phyloP scores from a whole-genome alignment of 1,140 invertebrate genomes.

The Delia radicum region DNA sequence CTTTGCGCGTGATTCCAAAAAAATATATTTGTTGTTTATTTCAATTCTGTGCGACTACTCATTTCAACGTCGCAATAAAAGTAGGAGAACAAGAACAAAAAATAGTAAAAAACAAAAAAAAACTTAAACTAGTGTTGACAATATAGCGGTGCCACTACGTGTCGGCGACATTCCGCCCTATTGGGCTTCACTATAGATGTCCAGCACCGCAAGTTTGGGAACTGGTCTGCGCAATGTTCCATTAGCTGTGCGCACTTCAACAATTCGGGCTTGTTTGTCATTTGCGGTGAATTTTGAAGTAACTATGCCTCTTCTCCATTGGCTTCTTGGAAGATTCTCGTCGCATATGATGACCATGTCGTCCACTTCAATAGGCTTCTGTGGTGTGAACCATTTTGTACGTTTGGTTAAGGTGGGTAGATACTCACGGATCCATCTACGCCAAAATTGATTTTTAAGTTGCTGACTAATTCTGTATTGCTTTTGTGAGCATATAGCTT shows the following conservation, averaged over 20 bases:
- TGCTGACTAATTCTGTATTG: no score
- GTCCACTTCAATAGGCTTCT: background rate
- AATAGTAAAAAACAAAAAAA: no score
- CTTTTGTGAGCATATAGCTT: no score
- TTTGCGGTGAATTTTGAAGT: background rate
- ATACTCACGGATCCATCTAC: conserved; percentile 27
- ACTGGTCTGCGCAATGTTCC: background rate
- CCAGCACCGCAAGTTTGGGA: background rate
- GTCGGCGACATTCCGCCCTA: no score
- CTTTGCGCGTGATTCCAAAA: no score
- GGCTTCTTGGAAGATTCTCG: background rate
- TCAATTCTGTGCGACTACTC: no score
- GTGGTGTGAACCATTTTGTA: conserved; percentile 11
- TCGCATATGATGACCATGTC: conserved; percentile 29
- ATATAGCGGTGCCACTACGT: no score
- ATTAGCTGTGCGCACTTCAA: background rate
- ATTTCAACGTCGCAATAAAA: no score
- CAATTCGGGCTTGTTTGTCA: conserved; percentile 2
- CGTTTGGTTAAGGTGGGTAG: conserved; percentile 13
- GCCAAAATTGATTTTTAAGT: no score
- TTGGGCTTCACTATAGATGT: background rate
- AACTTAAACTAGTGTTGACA: no score
- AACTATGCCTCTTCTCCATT: background rate
- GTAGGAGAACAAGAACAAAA: no score
- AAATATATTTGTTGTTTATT: no score